A percentile compares a stretch with the other conserved stretches of the same genome.
Conservation (phyloP, 2,888 invertebrate species). For the Euproctis similis region DNA sequence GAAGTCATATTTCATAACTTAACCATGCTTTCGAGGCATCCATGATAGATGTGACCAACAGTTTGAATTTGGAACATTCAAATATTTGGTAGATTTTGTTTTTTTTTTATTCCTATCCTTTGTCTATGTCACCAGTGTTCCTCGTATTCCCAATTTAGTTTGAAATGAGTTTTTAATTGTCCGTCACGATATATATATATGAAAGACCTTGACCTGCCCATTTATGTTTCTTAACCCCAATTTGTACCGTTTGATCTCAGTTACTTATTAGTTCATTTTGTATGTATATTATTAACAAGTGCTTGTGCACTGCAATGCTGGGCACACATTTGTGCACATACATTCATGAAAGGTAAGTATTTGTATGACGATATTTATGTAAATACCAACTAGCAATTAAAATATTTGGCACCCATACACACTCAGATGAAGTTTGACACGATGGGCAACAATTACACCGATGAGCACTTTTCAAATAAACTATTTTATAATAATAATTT, state of each 20-base stretch:
- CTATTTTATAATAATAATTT: too few relatives aligned
- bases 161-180: constrained; percentile 14
- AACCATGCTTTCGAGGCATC: constrained; percentile 29
- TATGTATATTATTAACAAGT: constrained; percentile 25
- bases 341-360: constrained; percentile 22
- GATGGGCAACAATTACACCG: too few relatives aligned
- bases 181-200: constrained; percentile 25
- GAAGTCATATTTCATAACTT: constrained; percentile 26
- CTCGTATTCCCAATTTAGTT: constrained; percentile 17
- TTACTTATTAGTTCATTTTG: constrained; percentile 22
- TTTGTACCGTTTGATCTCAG: constrained; percentile 30
- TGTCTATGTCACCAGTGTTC: constrained; percentile 14
- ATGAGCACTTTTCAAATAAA: too few relatives aligned
- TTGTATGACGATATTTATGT: constrained; percentile 6
- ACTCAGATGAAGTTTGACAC: too few relatives aligned
- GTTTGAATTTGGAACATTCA: constrained; percentile 19
- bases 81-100: constrained; percentile 21
- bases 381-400: too few relatives aligned
- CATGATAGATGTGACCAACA: constrained; percentile 16
- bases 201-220: constrained; percentile 40
- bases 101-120: constrained; percentile 22
- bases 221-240: constrained; percentile 37
- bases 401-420: constrained; percentile 22
- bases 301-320: constrained; percentile 22
- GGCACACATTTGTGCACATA: constrained; percentile 27